These are phyloP conservation scores for Gymnopithys bicolor DNA, from an alignment of 2,797 vertebrate genomes.

Conservation along the genomic window DNA sequence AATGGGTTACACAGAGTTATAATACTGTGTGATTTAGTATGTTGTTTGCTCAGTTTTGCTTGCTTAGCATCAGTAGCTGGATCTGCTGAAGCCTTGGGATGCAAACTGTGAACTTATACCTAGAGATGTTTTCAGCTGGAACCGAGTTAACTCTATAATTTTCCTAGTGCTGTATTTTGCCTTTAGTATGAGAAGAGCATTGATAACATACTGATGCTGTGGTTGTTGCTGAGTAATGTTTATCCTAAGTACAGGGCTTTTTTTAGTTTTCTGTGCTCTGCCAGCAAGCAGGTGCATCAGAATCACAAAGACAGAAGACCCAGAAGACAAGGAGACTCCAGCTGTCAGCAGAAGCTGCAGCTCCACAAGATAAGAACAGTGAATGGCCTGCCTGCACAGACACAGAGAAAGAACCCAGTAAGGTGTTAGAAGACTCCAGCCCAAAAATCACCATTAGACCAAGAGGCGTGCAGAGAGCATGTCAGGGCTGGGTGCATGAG, in stretches of 20 bases:
- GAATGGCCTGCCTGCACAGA: not conserved
- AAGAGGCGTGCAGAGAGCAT: not conserved
- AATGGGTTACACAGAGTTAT: not conserved
- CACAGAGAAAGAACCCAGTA: not conserved
- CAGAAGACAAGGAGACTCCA: constrained; percentile 19
- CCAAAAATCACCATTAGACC: not conserved
- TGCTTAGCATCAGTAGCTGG: not conserved
- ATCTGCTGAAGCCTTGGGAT: not conserved
- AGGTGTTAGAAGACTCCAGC: not conserved
- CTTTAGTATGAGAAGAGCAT: not conserved
- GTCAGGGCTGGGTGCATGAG: not conserved
- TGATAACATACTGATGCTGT: not conserved
- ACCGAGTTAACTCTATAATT: not conserved
- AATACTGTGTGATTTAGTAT: too few species aligned
- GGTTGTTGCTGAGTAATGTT: not conserved
- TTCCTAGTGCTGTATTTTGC: not conserved
- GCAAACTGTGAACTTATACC: not conserved
- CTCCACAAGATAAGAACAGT: not conserved
- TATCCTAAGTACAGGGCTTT: not conserved
- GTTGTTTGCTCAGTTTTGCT: not conserved
- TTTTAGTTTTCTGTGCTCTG: not conserved
- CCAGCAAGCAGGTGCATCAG: not conserved
- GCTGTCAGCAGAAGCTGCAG: constrained; percentile 7
- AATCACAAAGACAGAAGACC: constrained; percentile 18
- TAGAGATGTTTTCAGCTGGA: not conserved